Base-by-base conservation (phyloP, 1,140 invertebrate genomes). In the Harlomillsia oculata region DNA sequence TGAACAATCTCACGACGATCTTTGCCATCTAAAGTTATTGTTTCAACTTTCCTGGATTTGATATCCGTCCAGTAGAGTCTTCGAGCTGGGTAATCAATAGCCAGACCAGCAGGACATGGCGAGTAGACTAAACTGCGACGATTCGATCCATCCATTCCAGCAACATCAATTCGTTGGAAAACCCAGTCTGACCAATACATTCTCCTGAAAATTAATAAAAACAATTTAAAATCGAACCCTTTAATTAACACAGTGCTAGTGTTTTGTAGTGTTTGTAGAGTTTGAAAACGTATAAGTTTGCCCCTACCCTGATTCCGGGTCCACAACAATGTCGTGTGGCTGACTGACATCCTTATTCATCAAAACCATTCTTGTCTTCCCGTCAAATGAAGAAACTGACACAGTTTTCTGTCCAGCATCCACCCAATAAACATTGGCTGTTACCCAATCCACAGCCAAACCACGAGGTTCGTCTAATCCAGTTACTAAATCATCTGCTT, bases 31-130 rank as follows among this genome's bases (percentile, higher is more conserved):
- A 87, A 78, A 64, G 81, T 78, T 50, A 80, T 77, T 28, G 82
- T 75, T 72, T 89, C 85, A 49, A 91, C 82, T 62, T 81, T 82
- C 66, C 82, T 80, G 3, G 82, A 71, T 50, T 83, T 75, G 0
- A 83, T 79, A 70, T 89, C 85, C 2, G 79, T 76, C 84, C 84
- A 89, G 72, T 88, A 89, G 0, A 89, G 65, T 44, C 82, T 70
- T 16, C 73, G 70, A 3, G 79, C 78, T 13, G 80, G 74, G 70
- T 80, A 76, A 72, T 85, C 83, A 50, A 88, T 76, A 2, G 83
- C 76, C 3, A 89, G 69, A 37, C 82, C 81, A 18, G 76, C 78
- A 1, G 84, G 80, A 70, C 79, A 80, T 13, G 81, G 75, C 1
- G 71, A 70, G n/a, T 73, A 69, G 26, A 79, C 74, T 5, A 86